Evolutionary conservation across 2,113 vertebrate species (phyloP), one percentile per base, ranked within the genome.

Genomic region (Vicugna pacos): DNA sequence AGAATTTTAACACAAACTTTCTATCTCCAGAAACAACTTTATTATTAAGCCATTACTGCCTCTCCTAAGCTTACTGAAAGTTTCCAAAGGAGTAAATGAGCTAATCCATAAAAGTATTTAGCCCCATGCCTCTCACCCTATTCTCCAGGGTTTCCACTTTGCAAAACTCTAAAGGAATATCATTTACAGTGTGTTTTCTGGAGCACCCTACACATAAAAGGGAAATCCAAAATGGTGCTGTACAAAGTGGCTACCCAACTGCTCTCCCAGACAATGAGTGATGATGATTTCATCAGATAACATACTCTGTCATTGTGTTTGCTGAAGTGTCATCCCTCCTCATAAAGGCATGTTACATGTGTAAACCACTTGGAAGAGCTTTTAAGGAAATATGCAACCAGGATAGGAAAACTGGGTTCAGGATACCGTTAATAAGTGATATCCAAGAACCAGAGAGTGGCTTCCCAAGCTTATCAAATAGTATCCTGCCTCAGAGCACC

Each of bases 31-130:
- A 62, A 91, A 48, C 38, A 82, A 82, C 42, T 88, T 30, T 75
- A 69, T 81, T 32, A 82, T 38, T 64, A 38, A 92, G 52, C 11
- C 19, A 32, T 83, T 83, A 77, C 17, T 80, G 50, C 38, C 67
- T 69, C 50, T 95, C 58, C 50, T 69, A 80, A 75, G 19, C 67
- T 42, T 52, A 58, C 12, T 86, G 26, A 77, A 90, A 42, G 1
- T 90, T 92, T 72, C n/a, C 46, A 75, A 92, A 75, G 20, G 58
- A 81, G 86, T 81, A 90, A 86, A 69, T 85, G 22, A 93, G 32
- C 60, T 7, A 46, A 60, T 42, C 32, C 54, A 42, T 2, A 95
- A 22, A 60, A 80, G 17, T 48, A 52, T 58, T 73, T 30, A 38
- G 56, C 58, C 58, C 3, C 10, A 26, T 15, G 13, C n/a, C 54